These are phyloP conservation scores for Halcyon chelicuti DNA, from an alignment of 2,797 vertebrate species.

Conservation along the genomic window DNA sequence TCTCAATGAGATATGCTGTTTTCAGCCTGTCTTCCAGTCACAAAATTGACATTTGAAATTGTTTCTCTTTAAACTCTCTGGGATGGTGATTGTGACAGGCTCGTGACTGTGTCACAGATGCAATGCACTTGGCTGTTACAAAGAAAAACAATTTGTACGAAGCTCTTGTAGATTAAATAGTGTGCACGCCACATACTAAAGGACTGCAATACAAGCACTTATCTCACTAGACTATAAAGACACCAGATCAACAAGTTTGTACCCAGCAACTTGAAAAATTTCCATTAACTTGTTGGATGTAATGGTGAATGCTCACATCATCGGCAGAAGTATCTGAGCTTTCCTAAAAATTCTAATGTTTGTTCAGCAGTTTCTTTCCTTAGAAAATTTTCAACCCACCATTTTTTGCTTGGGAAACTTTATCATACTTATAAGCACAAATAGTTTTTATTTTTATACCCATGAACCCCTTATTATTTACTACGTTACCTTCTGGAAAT, in stretches of 20 bases:
- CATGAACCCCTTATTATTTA: background rate
- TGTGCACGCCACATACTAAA: background rate
- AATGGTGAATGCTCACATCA: background rate
- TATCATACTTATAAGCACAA: background rate
- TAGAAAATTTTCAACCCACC: background rate
- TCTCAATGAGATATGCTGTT: background rate
- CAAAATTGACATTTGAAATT: background rate
- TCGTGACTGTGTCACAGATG: fast-evolving
- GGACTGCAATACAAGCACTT: background rate
- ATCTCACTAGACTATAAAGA: background rate
- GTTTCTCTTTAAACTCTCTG: background rate
- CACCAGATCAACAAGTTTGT: background rate
- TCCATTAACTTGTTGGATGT: background rate
- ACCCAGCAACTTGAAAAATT: background rate
- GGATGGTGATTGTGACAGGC: background rate
- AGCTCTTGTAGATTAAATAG: background rate
- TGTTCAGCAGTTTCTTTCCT: background rate
- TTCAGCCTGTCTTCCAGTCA: background rate
- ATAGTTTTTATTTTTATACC: background rate
- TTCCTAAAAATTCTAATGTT: background rate
- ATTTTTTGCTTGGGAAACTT: background rate
- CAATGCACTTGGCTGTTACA: background rate
- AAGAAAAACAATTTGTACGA: background rate
- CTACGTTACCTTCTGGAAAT: background rate
- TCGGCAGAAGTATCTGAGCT: background rate